phyloP scores from a whole-genome alignment of 1,140 invertebrate species.

The Catajapyx aquilonaris region DNA sequence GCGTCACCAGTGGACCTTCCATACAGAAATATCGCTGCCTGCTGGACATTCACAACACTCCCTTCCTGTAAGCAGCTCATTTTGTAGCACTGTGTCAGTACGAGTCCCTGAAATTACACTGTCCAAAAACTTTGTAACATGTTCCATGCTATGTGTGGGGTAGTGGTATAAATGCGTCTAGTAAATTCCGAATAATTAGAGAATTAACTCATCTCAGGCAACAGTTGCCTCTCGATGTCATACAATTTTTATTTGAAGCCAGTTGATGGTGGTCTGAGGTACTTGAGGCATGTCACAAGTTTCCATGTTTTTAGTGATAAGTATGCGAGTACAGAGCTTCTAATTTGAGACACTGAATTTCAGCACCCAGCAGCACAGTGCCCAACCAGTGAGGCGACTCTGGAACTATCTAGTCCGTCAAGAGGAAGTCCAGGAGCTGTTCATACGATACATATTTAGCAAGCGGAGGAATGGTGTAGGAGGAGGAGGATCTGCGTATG shows the following conservation, averaged over 20 bases:
- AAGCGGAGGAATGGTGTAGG: constrained; percentile 26
- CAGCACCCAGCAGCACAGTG: constrained; percentile 38
- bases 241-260: too few relatives aligned
- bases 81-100: neutral
- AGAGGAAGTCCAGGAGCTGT: constrained; percentile 80
- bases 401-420: constrained; percentile 89
- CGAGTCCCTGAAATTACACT: constrained; percentile 1
- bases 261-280: too few relatives aligned
- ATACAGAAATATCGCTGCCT: constrained; percentile 84
- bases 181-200: too few relatives aligned
- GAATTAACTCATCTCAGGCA: too few relatives aligned
- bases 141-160: too few relatives aligned
- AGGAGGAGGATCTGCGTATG: constrained; percentile 16
- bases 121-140: too few relatives aligned
- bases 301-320: too few relatives aligned
- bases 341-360: neutral
- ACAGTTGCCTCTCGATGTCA: too few relatives aligned
- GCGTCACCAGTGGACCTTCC: constrained; percentile 44
- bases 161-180: too few relatives aligned
- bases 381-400: constrained; percentile 60
- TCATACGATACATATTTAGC: constrained; percentile 87
- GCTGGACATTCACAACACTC: constrained; percentile 82
- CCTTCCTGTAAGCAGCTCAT: constrained; percentile 48
- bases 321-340: too few relatives aligned
- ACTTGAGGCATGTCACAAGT: too few relatives aligned